Conservation (phyloP, 2,888 invertebrate species). For the Seira sanloemensis region DNA sequence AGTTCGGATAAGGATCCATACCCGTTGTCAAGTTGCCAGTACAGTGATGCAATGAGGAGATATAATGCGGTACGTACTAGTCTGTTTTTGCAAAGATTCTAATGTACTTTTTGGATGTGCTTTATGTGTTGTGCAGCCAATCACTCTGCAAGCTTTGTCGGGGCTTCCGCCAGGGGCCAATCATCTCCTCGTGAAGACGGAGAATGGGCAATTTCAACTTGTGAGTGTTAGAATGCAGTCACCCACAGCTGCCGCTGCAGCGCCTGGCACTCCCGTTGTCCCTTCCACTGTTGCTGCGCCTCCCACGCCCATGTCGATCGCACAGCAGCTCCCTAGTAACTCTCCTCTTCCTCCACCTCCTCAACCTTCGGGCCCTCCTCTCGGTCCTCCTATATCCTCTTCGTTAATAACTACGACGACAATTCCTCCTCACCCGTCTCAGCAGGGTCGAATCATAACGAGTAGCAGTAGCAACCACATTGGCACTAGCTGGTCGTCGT, state of each 20-base stretch:
- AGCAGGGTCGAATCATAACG: slow-evolving; percentile 62
- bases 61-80: slow-evolving; percentile 72
- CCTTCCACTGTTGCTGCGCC: slow-evolving; percentile 67
- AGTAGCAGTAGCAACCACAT: slow-evolving; percentile 65
- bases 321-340: slow-evolving; percentile 69
- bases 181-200: slow-evolving; percentile 91
- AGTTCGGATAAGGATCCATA: slow-evolving; percentile 44
- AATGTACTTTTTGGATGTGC: slow-evolving; percentile 73
- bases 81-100: slow-evolving; percentile 70
- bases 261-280: slow-evolving; percentile 74
- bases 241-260: slow-evolving; percentile 77
- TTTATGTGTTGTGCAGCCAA: slow-evolving; percentile 79
- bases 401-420: slow-evolving; percentile 49
- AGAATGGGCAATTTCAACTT: slow-evolving; percentile 96
- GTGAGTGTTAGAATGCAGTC: slow-evolving; percentile 91
- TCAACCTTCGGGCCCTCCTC: slow-evolving; percentile 32
- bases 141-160: slow-evolving; percentile 91
- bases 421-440: slow-evolving; percentile 57
- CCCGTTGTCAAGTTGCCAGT: slow-evolving; percentile 62
- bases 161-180: slow-evolving; percentile 88
- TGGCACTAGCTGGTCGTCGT: slow-evolving; percentile 63
- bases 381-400: slow-evolving; percentile 42
- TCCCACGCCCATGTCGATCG: slow-evolving; percentile 66
- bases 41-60: slow-evolving; percentile 70
- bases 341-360: slow-evolving; percentile 55